A percentile compares a stretch with the other conserved stretches of the same genome.
phyloP scores from a whole-genome alignment of 2,797 vertebrate genomes.

The Percopsis omiscomaycus region DNA sequence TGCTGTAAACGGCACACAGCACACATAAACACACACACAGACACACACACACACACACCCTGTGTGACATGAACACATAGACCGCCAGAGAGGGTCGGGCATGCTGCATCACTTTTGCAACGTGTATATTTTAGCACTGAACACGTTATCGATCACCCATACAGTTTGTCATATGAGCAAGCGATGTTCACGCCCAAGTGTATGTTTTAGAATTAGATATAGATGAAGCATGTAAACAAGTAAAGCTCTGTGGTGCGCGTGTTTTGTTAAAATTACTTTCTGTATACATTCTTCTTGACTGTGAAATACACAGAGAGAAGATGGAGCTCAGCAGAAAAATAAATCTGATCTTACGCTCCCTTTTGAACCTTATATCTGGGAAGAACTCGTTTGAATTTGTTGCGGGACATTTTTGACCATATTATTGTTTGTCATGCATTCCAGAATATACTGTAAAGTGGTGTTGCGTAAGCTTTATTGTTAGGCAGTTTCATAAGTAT shows the following conservation, averaged over 20 bases:
- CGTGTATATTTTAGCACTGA: background rate
- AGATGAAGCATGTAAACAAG: background rate
- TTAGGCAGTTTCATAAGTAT: too few relatives aligned
- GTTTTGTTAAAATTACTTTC: background rate
- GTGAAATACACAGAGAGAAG: background rate
- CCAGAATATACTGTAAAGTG: too few relatives aligned
- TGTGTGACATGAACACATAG: slow-evolving; percentile 12
- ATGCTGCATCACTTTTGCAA: background rate
- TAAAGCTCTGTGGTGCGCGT: background rate
- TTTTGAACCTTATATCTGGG: too few relatives aligned
- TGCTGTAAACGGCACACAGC: slow-evolving; percentile 17
- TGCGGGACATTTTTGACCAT: too few relatives aligned
- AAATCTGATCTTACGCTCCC: too few relatives aligned
- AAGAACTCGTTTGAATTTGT: too few relatives aligned
- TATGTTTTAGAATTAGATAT: background rate
- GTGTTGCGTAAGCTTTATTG: too few relatives aligned
- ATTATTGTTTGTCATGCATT: too few relatives aligned
- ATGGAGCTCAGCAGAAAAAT: background rate
- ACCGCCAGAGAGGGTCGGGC: background rate
- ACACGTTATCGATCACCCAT: background rate
- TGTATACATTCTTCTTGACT: background rate
- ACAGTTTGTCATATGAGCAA: background rate
- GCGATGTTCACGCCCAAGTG: background rate
- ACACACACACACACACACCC: slow-evolving; percentile 9
- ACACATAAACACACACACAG: slow-evolving; percentile 22